phyloP scores from a whole-genome alignment of 2,888 invertebrate species.

The Tupiocoris notatus region DNA sequence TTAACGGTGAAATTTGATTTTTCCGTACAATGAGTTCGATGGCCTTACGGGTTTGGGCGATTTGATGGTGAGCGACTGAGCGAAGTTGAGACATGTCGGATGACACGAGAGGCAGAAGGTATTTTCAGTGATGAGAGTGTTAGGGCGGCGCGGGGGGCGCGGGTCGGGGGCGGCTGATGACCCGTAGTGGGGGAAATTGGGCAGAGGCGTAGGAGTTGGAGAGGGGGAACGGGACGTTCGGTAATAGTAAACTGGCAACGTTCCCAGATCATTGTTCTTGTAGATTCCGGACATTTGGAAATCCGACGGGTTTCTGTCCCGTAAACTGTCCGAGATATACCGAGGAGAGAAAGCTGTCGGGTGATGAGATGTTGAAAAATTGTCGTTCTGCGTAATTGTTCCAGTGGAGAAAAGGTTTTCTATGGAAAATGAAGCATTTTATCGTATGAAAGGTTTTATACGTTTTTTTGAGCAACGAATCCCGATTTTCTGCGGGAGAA shows the following conservation, averaged over 20 bases:
- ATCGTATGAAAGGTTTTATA: too few species aligned
- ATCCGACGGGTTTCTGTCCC: too few species aligned
- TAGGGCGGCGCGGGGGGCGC: constrained; percentile 23
- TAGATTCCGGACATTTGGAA: background rate
- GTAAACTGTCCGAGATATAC: too few species aligned
- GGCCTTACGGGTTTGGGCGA: constrained; percentile 49
- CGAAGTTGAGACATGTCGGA: constrained; percentile 51
- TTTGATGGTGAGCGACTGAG: constrained; percentile 51
- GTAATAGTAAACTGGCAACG: constrained; percentile 25
- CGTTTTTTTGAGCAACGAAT: too few species aligned
- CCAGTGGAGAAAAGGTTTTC: too few species aligned
- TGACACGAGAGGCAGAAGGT: constrained; percentile 53
- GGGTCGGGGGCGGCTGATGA: background rate
- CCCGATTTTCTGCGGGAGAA: too few species aligned
- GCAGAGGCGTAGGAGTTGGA: background rate
- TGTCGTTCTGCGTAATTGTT: too few species aligned
- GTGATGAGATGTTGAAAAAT: too few species aligned
- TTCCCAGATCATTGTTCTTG: constrained; percentile 5
- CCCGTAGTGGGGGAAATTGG: background rate
- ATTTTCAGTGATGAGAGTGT: constrained; percentile 40
- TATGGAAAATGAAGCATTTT: too few species aligned
- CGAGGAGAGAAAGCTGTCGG: too few species aligned
- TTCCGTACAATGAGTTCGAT: constrained; percentile 1
- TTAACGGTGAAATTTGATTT: background rate
- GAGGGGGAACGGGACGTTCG: constrained; percentile 14